Percentiles rank a stretch among this genome's conserved stretches.
These are phyloP conservation scores for Leptinotarsa rubiginosa DNA, from an alignment of 2,888 invertebrate genomes.

Conservation along the genomic window DNA sequence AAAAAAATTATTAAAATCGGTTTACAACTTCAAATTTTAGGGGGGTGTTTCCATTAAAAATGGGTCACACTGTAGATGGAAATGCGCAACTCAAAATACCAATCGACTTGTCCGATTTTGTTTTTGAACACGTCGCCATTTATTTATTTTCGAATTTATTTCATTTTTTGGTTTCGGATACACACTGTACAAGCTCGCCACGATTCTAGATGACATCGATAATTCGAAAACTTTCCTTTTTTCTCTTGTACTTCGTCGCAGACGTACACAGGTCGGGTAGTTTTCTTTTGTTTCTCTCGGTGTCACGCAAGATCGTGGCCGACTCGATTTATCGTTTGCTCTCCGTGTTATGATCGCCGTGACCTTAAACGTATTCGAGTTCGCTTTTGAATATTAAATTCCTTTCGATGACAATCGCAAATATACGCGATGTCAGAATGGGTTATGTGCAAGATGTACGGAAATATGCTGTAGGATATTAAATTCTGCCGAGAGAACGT, in stretches of 20 bases:
- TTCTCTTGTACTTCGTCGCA: conserved; percentile 16
- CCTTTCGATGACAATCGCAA: conserved; percentile 17
- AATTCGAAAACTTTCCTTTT: conserved; percentile 10
- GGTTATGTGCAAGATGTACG: conserved; percentile 8
- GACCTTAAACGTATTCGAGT: conserved; percentile 31
- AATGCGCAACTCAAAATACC: no score
- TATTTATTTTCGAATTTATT: neutral
- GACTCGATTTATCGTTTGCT: conserved; percentile 29
- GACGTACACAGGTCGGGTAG: conserved; percentile 17
- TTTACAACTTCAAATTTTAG: no score
- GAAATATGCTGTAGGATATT: conserved; percentile 18
- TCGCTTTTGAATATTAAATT: conserved; percentile 20
- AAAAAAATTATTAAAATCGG: no score
- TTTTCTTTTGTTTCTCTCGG: conserved; percentile 24
- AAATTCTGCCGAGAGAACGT: conserved; percentile 4
- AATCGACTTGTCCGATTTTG: no score
- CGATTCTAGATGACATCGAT: conserved; percentile 11
- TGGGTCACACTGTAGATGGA: no score
- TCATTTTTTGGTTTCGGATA: neutral
- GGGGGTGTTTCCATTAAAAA: no score
- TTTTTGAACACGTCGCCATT: no score
- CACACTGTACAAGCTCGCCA: neutral
- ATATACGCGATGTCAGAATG: conserved; percentile 19
- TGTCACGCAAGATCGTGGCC: conserved; percentile 28
- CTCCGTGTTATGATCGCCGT: conserved; percentile 31